phyloP scores from a whole-genome alignment of 2,797 vertebrate genomes.

The Typhlichthys eigenmanni region DNA sequence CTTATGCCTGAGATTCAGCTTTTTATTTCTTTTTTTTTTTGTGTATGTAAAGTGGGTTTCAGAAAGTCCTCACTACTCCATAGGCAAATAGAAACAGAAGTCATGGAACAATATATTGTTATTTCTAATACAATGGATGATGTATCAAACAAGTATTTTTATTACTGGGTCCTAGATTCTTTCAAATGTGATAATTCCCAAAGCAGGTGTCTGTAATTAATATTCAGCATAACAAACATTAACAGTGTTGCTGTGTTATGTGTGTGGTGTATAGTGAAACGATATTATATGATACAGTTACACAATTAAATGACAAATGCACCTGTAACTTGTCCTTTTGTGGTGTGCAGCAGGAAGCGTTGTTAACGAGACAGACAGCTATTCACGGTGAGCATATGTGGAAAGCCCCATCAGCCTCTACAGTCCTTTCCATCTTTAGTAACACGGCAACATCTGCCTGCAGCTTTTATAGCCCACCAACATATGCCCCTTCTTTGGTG shows the following conservation, averaged over 20 bases:
- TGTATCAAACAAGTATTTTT: constrained; percentile 55
- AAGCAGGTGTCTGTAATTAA: constrained; percentile 35
- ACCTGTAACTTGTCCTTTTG: constrained; percentile 32
- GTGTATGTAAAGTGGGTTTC: constrained; percentile 23
- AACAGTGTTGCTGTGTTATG: neutral
- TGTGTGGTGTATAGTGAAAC: constrained; percentile 4
- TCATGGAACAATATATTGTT: too few species aligned
- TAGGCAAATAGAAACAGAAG: too few species aligned
- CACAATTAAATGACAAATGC: constrained; percentile 30
- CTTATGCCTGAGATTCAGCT: constrained; percentile 68
- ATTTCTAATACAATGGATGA: constrained; percentile 38
- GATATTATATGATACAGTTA: neutral
- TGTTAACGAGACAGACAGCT: constrained; percentile 61
- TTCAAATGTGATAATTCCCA: constrained; percentile 24
- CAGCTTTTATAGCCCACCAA: constrained; percentile 77
- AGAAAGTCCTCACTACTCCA: constrained; percentile 53
- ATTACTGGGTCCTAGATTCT: constrained; percentile 26
- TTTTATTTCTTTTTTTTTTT: constrained; percentile 65
- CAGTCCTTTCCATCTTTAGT: constrained; percentile 70
- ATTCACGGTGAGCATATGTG: constrained; percentile 74
- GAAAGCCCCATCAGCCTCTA: constrained; percentile 61
- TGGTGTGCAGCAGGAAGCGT: constrained; percentile 35
- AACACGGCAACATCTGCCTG: constrained; percentile 83
- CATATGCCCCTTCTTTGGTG: constrained; percentile 74
- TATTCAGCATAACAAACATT: constrained; percentile 24